Evolutionary conservation across 2,113 vertebrate genomes (phyloP).

Genomic region (Crotalus helleri): DNA sequence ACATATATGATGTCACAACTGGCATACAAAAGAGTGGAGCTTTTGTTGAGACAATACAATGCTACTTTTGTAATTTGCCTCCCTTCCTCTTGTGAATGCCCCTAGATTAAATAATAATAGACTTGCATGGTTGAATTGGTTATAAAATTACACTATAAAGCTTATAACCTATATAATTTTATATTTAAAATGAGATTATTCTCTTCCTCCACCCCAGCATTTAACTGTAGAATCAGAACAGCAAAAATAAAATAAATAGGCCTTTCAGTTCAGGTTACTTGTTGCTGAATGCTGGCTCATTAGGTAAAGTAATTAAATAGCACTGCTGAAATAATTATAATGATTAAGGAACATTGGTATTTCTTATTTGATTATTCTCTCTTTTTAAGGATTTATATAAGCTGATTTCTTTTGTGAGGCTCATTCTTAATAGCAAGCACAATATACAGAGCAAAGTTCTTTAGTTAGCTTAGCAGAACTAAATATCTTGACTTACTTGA

Average conservation of each 20-base stretch:
- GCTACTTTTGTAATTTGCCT: background rate
- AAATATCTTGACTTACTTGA: conserved; percentile 31
- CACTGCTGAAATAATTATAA: conserved; percentile 61
- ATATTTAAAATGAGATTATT: conserved; percentile 11
- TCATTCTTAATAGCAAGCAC: conserved; percentile 30
- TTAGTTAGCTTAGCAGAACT: conserved; percentile 45
- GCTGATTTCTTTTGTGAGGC: conserved; percentile 40
- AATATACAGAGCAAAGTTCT: conserved; percentile 37
- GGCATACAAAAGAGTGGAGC: too few relatives aligned
- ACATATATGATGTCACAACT: background rate
- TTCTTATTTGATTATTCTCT: conserved; percentile 47
- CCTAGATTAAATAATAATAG: background rate
- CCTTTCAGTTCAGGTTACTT: conserved; percentile 48
- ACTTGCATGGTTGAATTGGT: background rate
- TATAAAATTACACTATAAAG: background rate
- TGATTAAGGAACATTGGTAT: conserved; percentile 54
- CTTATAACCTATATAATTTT: conserved; percentile 25
- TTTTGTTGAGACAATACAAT: background rate
- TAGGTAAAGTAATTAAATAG: conserved; percentile 60
- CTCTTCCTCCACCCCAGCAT: background rate
- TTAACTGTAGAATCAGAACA: conserved; percentile 34
- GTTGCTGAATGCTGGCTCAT: conserved; percentile 44
- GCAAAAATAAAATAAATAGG: conserved; percentile 21
- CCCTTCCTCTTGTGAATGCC: background rate
- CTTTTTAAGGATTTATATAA: conserved; percentile 45